Base-by-base conservation (phyloP, 2,888 invertebrate species). In the Drosophila trichaetosa region DNA sequence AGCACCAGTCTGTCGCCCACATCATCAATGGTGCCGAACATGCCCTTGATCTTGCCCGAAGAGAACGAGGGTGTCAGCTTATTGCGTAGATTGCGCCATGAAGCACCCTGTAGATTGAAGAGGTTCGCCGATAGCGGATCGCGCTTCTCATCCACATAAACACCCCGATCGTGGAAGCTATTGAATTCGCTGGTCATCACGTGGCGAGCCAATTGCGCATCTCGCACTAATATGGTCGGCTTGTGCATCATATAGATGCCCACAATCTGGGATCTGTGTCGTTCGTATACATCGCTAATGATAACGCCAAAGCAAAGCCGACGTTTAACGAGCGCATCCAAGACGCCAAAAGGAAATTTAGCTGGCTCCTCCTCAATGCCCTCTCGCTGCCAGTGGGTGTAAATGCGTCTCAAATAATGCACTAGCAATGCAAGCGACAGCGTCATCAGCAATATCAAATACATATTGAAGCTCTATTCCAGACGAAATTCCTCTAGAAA, bases 41-140 rank as follows among this genome's bases (percentile, higher is more conserved):
- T 95, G 2, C 92, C 94, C 90, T 95, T 96, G 56, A 96, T 91
- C 91, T 96, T 96, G 10, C 95, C 95, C 0, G 95, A 94, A 0
- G 96, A 95, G 87, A 96, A 96, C 0, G 95, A 94, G 0, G 96
- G 95, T 1, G 96, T 94, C 83, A 96, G 92, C 81, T 95, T 95
- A 0, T 94, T 79, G 21, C 96, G 93, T 33, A 96, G 91, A 56
- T 93, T 94, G 84, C 94, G 95, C 96, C 96, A 96, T 58, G 94
- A 93, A 11, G 94, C 82, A 2, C 92, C 92, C 5, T 76, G 58
- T 31, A 91, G 89, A 67, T 94, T 74, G 10, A 91, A 92, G 0
- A 91, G 69, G 90, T 95, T 95, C 0, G 94, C 94, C 10, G 95
- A 94, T 42, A 96, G 79, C 0, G 94, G 95, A 90, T 96, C 95